Conservation (phyloP, 2,113 vertebrate genomes). For the Lichenostomus cassidix region DNA sequence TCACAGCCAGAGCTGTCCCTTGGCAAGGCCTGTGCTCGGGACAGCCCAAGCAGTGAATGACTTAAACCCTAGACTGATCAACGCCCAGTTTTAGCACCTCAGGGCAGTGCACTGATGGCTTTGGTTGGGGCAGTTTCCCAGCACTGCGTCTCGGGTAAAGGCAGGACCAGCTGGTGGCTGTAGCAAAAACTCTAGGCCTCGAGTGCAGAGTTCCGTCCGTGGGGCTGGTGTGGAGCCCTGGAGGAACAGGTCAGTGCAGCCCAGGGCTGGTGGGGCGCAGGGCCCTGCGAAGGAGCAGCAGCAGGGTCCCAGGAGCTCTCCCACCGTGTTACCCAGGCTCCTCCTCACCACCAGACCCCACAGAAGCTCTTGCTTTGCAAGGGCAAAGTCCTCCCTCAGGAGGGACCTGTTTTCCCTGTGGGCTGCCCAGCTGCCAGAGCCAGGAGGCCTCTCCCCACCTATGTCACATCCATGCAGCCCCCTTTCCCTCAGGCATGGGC, state of each 20-base stretch:
- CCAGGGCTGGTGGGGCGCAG: background rate
- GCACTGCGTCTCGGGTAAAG: background rate
- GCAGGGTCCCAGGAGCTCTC: background rate
- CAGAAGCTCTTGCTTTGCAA: background rate
- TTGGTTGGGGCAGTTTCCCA: background rate
- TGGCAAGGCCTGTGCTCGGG: background rate
- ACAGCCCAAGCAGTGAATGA: background rate
- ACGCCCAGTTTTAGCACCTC: background rate
- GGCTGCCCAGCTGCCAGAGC: background rate
- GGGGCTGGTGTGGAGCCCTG: accelerated
- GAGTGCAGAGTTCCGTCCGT: accelerated
- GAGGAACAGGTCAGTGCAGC: background rate
- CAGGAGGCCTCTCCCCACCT: background rate
- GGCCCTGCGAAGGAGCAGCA: background rate
- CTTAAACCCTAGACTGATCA: background rate
- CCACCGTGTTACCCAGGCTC: accelerated
- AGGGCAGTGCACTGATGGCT: background rate
- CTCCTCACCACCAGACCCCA: background rate
- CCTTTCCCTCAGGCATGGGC: accelerated
- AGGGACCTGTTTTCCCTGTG: no score
- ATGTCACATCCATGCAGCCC: background rate
- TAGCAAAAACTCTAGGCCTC: background rate
- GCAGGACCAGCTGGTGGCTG: background rate
- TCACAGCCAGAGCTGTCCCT: background rate
- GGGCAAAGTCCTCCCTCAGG: no score